Evolutionary conservation across 2,888 invertebrate species (phyloP), one percentile per base, ranked within the genome.

Genomic region (Latrodectus hesperus): DNA sequence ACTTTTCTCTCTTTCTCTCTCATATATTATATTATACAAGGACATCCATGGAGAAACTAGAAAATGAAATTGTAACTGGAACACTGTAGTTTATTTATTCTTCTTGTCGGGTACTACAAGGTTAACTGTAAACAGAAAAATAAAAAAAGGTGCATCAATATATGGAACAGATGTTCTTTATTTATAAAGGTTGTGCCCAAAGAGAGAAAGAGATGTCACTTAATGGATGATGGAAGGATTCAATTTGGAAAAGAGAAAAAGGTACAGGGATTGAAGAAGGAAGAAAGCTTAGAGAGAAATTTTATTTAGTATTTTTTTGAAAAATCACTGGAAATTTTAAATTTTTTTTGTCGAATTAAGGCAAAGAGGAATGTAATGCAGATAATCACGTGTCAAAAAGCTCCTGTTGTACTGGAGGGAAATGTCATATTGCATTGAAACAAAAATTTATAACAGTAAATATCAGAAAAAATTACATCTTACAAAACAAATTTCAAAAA

Each of bases 51-150:
- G 68, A 75, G 55, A 84, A 76, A 52, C 81, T 87, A 87, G 86
- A 87, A 87, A 87, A 87, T 87, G 86, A 87, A 26, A 82, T 72
- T 81, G 81, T 77, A 38, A 77, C 80, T 81, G 76, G 86, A 68
- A 75, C 75, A 70, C 52, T 53, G 75, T 51, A 70, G 67, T 9
- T n/a, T 55, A 55, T 73, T 79, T 73, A 73, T 77, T 86, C 79
- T 60, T 77, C 53, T 8, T 52, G 22, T 38, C 64, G 17, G 65
- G 53, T 72, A 16, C 51, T 49, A 70, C 26, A 26, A 76, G 76
- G 53, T n/a, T 70, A 79, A 88, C 88, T 88, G 88, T 71, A 85
- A 85, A 85, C 73, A 73, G 78, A 71, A 86, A 79, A 76, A 74
- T 17, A 79, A 79, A 79, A 51, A 79, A 87, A 83, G 38, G 78